Evolutionary conservation across 2,113 vertebrate genomes (phyloP).

Genomic region (Chunga burmeisteri): DNA sequence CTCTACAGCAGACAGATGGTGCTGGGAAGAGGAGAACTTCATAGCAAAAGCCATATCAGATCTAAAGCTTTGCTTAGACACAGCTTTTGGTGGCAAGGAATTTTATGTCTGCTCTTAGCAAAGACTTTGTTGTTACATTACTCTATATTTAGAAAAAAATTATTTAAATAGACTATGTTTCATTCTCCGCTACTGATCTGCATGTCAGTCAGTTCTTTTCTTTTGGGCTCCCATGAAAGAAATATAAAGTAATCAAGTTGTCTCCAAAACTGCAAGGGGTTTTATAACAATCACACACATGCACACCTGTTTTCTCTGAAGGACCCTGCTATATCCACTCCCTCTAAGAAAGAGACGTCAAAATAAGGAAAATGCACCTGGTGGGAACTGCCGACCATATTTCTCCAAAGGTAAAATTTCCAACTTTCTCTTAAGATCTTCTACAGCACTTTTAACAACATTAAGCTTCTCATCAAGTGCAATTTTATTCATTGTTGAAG

Average conservation of each 20-base stretch:
- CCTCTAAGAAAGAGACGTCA: background rate
- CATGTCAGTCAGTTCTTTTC: background rate
- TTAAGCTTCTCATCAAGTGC: slow-evolving; percentile 11
- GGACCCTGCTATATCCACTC: background rate
- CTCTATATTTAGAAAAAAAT: background rate
- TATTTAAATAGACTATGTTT: background rate
- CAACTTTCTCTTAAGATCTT: slow-evolving; percentile 60
- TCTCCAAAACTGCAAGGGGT: background rate
- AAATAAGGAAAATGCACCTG: slow-evolving; percentile 26
- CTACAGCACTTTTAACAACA: slow-evolving; percentile 25
- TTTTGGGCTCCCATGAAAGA: background rate
- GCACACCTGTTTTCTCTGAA: background rate
- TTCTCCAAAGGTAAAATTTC: slow-evolving; percentile 4
- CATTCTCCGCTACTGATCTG: background rate
- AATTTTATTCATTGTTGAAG: background rate
- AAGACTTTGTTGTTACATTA: background rate
- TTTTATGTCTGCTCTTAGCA: background rate
- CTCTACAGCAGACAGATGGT: background rate
- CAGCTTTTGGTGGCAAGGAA: background rate
- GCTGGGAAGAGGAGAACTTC: background rate
- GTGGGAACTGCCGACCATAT: background rate
- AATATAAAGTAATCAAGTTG: background rate
- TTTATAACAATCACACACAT: background rate
- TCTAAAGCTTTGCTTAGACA: background rate
- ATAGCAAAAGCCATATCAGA: background rate